A percentile compares a stretch with the other conserved stretches of the same genome.
Conservation (phyloP, 1,140 invertebrate species). For the Bradysia coprophila region DNA sequence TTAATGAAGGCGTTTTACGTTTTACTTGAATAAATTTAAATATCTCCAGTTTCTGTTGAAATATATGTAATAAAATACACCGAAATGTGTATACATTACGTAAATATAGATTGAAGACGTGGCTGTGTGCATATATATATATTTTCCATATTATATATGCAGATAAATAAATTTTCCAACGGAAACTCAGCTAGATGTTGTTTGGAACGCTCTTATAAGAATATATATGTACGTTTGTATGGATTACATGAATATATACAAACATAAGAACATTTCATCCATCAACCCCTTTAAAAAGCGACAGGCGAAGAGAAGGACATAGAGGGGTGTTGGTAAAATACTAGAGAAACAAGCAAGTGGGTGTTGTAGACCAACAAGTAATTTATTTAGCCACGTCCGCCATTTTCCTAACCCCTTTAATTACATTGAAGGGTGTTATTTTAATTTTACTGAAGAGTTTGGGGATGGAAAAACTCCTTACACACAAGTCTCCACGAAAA, state of each 20-base stretch:
- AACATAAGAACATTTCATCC: neutral
- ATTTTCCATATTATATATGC: no score
- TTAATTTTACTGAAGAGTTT: conserved; percentile 1
- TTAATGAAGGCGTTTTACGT: neutral
- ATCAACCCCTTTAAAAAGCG: neutral
- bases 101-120: no score
- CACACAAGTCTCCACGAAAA: neutral
- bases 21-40: neutral
- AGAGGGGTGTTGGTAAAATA: neutral
- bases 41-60: no score
- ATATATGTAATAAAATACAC: no score
- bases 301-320: neutral
- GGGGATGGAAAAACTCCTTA: neutral
- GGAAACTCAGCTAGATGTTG: no score
- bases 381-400: conserved; percentile 3
- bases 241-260: neutral
- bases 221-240: neutral
- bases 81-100: no score
- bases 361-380: neutral
- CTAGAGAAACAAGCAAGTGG: neutral
- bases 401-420: conserved; percentile 1
- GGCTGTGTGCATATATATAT: no score
- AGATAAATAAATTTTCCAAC: no score
- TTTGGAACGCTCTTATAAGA: no score
- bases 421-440: conserved; percentile 2